These are phyloP conservation scores for Diaperis boleti DNA, from an alignment of 2,888 invertebrate genomes.

Conservation along the genomic window DNA sequence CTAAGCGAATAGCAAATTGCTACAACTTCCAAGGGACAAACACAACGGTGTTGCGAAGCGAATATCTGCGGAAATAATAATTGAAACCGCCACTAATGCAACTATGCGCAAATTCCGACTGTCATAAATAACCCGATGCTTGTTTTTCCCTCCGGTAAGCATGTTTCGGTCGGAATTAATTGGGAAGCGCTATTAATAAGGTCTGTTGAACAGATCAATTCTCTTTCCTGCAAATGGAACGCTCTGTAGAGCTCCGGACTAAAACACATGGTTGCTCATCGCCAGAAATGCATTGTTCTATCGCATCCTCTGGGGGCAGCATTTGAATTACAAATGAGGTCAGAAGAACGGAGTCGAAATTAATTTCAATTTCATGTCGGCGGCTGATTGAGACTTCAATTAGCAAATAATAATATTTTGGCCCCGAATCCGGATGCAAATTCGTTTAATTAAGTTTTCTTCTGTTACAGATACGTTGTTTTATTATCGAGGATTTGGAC, in stretches of 20 bases:
- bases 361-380: conserved; percentile 61
- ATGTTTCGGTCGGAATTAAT: conserved; percentile 15
- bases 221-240: conserved; percentile 45
- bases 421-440: conserved; percentile 56
- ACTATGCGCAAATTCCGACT: not conserved
- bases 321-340: conserved; percentile 63
- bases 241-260: conserved; percentile 44
- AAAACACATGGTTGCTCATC: conserved; percentile 47
- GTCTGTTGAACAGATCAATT: conserved; percentile 38
- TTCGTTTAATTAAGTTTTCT: conserved; percentile 55
- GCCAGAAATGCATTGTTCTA: conserved; percentile 45
- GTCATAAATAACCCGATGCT: conserved; percentile 1
- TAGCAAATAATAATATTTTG: conserved; percentile 62
- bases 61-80: conserved; percentile 30
- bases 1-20: conserved; percentile 53
- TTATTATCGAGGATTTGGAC: conserved; percentile 38
- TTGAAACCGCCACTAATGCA: conserved; percentile 32
- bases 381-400: conserved; percentile 56
- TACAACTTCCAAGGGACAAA: conserved; percentile 50
- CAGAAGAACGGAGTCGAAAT: conserved; percentile 55
- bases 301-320: conserved; percentile 47
- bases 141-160: not conserved
- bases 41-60: conserved; percentile 17
- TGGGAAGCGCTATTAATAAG: conserved; percentile 33
- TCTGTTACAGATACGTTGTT: conserved; percentile 31